Evolutionary conservation across 1,140 invertebrate genomes (phyloP).

Genomic region (Orussus abietinus): DNA sequence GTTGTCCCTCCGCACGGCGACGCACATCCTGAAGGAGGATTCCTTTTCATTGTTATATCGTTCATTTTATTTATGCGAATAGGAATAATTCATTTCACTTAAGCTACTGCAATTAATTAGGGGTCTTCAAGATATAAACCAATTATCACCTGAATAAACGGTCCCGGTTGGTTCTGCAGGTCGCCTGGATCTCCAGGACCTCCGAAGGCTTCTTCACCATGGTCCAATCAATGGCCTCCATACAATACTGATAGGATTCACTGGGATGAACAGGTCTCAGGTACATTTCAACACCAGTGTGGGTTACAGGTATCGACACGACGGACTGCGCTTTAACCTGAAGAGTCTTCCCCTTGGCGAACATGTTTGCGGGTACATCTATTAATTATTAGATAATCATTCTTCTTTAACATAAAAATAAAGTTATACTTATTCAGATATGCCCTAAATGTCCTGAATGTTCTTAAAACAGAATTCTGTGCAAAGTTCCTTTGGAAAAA

Average conservation of each 20-base stretch:
- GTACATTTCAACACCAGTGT: conserved; percentile 61
- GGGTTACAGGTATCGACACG: conserved; percentile 64
- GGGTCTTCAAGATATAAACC: too few species aligned
- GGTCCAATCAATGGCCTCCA: conserved; percentile 63
- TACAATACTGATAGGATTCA: conserved; percentile 59
- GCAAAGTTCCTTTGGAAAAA: too few species aligned
- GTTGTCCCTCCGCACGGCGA: conserved; percentile 72
- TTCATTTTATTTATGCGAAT: background rate
- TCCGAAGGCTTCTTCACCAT: conserved; percentile 59
- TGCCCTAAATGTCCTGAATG: too few species aligned
- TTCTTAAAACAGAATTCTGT: too few species aligned
- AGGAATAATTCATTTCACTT: background rate
- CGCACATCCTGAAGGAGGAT: conserved; percentile 71
- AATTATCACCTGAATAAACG: conserved; percentile 43
- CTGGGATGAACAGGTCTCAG: conserved; percentile 53
- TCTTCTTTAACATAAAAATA: too few species aligned
- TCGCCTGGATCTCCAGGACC: conserved; percentile 51
- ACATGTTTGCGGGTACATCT: background rate
- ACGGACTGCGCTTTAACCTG: conserved; percentile 46
- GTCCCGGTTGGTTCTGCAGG: conserved; percentile 45
- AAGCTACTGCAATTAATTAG: too few species aligned
- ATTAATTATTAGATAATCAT: background rate
- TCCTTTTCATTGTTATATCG: conserved; percentile 14
- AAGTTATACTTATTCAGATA: too few species aligned
- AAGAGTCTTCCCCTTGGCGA: conserved; percentile 33